These are phyloP conservation scores for Microplitis manilae DNA, from an alignment of 2,888 invertebrate species.

Conservation along the genomic window DNA sequence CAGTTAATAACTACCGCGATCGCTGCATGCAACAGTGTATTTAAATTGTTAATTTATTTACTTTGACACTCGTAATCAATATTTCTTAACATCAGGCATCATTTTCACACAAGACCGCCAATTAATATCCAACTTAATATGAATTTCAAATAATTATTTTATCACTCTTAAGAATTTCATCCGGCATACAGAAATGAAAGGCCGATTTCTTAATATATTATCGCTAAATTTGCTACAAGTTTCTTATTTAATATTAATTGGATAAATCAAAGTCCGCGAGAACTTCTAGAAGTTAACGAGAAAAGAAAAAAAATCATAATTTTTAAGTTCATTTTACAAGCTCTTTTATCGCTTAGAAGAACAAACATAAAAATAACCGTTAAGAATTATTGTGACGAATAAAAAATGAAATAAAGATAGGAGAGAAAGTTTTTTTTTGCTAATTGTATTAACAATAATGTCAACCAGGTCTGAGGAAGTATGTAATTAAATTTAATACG, in stretches of 20 bases:
- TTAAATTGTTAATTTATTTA: neutral
- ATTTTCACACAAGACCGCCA: neutral
- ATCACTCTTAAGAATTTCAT: neutral
- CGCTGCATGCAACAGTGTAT: neutral
- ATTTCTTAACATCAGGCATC: neutral
- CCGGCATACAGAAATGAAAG: neutral
- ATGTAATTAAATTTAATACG: constrained; percentile 9
- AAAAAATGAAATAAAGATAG: neutral
- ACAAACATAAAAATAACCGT: neutral
- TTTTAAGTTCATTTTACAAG: no score
- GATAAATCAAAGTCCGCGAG: no score
- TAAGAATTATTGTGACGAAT: constrained; percentile 2
- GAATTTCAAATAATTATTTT: neutral
- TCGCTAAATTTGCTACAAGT: no score
- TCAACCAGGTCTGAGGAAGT: constrained; percentile 16
- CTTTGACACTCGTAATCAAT: neutral
- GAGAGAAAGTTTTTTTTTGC: constrained; percentile 14
- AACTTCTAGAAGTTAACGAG: no score
- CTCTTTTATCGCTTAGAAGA: no score
- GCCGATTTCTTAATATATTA: no score
- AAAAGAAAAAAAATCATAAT: no score
- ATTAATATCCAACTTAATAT: neutral
- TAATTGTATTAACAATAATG: neutral
- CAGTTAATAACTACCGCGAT: neutral
- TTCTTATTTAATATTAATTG: no score